A percentile compares a stretch with the other conserved stretches of the same genome.
Conservation (phyloP, 2,797 vertebrate genomes). For the Peromyscus attwateri region DNA sequence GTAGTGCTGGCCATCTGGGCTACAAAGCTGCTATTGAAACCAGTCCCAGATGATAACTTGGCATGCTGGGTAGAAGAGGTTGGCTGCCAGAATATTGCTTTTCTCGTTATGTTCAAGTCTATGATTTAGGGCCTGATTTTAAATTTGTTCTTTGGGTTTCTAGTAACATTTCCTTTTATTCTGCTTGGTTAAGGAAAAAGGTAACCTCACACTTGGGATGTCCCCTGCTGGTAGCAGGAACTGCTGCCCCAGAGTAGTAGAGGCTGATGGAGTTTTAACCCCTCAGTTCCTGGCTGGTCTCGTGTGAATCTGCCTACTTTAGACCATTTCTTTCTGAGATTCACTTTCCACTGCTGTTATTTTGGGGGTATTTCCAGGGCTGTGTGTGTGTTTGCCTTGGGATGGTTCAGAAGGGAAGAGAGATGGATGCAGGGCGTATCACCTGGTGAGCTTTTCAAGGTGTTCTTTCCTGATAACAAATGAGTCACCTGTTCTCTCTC, state of each 20-base stretch:
- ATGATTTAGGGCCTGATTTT: background rate
- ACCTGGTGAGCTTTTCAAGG: background rate
- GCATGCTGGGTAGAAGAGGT: background rate
- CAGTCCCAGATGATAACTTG: conserved; percentile 54
- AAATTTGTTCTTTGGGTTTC: conserved; percentile 43
- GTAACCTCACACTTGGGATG: background rate
- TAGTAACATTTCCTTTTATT: conserved; percentile 38
- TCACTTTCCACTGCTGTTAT: background rate
- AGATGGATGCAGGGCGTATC: too few species aligned
- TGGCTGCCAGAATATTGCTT: conserved; percentile 33
- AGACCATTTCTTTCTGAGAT: background rate
- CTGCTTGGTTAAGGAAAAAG: background rate
- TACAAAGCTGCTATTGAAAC: conserved; percentile 80
- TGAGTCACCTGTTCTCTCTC: background rate
- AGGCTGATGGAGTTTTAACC: background rate
- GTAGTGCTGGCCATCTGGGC: conserved; percentile 67
- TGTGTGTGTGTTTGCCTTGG: background rate
- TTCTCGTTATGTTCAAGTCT: conserved; percentile 21
- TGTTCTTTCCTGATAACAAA: background rate
- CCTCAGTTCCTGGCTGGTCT: background rate
- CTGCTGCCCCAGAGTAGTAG: background rate
- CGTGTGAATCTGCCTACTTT: background rate
- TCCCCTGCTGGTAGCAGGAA: background rate
- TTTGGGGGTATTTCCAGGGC: background rate
- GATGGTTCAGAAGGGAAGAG: background rate